These are phyloP conservation scores for Cabera pusaria DNA, from an alignment of 2,888 invertebrate species.

Conservation along the genomic window DNA sequence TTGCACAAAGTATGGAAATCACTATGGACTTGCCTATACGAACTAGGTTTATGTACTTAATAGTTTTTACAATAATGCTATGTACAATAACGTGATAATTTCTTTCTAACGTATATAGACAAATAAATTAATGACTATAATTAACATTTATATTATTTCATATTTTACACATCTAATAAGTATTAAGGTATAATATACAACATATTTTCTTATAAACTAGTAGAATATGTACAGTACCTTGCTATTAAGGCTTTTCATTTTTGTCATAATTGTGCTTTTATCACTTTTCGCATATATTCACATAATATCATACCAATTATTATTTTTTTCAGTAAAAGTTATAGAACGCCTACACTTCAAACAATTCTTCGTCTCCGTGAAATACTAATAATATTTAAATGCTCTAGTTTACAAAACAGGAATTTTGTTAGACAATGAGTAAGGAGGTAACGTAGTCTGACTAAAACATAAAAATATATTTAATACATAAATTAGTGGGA, in stretches of 20 bases:
- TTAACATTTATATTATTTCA: constrained; percentile 34
- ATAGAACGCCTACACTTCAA: no score
- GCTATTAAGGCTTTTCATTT: constrained; percentile 17
- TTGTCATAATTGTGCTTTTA: constrained; percentile 18
- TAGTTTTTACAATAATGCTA: constrained; percentile 37
- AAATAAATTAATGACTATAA: constrained; percentile 43
- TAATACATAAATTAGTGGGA: no score
- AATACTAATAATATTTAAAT: no score
- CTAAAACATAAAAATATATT: no score
- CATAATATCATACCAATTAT: not conserved
- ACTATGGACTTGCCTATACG: constrained; percentile 69
- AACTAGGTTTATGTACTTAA: constrained; percentile 39
- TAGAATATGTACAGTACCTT: constrained; percentile 21
- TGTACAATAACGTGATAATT: constrained; percentile 66
- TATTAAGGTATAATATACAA: constrained; percentile 10
- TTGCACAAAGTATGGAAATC: constrained; percentile 76
- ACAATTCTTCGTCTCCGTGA: no score
- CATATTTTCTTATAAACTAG: constrained; percentile 1
- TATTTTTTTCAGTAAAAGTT: no score
- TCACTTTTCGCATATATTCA: constrained; percentile 2
- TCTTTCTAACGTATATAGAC: constrained; percentile 45
- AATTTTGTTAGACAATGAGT: no score
- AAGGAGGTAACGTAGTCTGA: no score
- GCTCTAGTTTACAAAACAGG: no score
- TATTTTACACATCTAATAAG: constrained; percentile 20